Evolutionary conservation across 2,888 invertebrate species (phyloP).

Genomic region (Megastigmus dorsalis): DNA sequence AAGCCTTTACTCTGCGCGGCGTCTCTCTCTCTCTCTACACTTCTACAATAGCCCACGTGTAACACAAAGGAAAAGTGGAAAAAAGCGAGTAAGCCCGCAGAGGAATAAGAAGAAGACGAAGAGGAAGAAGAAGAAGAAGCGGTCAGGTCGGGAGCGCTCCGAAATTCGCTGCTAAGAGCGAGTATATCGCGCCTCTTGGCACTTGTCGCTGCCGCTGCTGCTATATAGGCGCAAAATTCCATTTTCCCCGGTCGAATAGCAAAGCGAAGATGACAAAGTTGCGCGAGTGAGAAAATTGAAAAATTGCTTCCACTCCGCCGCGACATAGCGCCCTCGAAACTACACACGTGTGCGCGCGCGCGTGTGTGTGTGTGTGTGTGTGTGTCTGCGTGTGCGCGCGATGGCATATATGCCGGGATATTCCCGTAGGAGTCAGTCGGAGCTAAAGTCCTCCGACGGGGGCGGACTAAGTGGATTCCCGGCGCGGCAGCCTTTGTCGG

Average conservation of each 20-base stretch:
- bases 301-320: conserved; percentile 69
- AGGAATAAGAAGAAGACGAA: no score
- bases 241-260: conserved; percentile 71
- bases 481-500: conserved; percentile 53
- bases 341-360: neutral
- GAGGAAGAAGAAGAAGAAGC: no score
- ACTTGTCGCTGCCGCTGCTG: conserved; percentile 17
- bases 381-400: neutral
- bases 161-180: conserved; percentile 11
- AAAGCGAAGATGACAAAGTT: conserved; percentile 74
- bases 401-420: conserved; percentile 39
- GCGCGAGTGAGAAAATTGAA: conserved; percentile 70
- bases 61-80: neutral
- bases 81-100: neutral
- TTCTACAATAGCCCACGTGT: neutral
- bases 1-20: neutral
- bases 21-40: no score
- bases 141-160: conserved; percentile 7
- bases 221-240: conserved; percentile 72
- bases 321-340: no score
- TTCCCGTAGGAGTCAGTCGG: conserved; percentile 62
- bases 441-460: conserved; percentile 54
- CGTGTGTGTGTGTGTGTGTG: neutral
- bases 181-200: conserved; percentile 6
- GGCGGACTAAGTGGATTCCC: conserved; percentile 66